Percentiles rank a stretch among this genome's conserved stretches.
phyloP scores from a whole-genome alignment of 2,113 vertebrate species.

The Beaufortia kweichowensis region DNA sequence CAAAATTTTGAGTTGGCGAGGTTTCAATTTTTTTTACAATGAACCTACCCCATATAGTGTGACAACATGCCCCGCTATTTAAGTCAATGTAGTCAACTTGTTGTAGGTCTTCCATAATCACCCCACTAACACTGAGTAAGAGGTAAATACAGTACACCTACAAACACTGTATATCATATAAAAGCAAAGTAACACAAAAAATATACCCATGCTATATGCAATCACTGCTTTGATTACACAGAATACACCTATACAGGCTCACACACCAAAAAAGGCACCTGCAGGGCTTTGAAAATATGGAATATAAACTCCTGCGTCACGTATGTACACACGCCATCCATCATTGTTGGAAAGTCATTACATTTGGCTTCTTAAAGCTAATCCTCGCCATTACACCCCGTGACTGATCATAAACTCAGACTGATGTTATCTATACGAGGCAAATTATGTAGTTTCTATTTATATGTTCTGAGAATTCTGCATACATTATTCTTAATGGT shows the following conservation, averaged over 20 bases:
- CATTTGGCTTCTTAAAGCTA: conserved; percentile 31
- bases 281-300: conserved; percentile 9
- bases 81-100: too few species aligned
- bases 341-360: conserved; percentile 34
- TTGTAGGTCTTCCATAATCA: too few species aligned
- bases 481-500: not conserved
- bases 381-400: conserved; percentile 29
- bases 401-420: conserved; percentile 11
- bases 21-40: too few species aligned
- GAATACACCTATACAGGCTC: not conserved
- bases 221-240: not conserved
- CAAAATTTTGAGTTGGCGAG: too few species aligned
- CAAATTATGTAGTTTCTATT: not conserved
- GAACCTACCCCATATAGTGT: too few species aligned
- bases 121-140: too few species aligned
- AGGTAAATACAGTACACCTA: not conserved
- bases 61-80: too few species aligned
- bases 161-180: not conserved
- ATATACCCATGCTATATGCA: not conserved
- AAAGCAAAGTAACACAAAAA: not conserved
- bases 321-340: conserved; percentile 24
- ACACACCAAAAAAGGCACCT: not conserved
- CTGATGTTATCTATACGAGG: conserved; percentile 13
- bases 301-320: conserved; percentile 23
- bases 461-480: not conserved